Evolutionary conservation across 2,888 invertebrate species (phyloP), one percentile per base, ranked within the genome.

Genomic region (Hirtodrosophila duncani): DNA sequence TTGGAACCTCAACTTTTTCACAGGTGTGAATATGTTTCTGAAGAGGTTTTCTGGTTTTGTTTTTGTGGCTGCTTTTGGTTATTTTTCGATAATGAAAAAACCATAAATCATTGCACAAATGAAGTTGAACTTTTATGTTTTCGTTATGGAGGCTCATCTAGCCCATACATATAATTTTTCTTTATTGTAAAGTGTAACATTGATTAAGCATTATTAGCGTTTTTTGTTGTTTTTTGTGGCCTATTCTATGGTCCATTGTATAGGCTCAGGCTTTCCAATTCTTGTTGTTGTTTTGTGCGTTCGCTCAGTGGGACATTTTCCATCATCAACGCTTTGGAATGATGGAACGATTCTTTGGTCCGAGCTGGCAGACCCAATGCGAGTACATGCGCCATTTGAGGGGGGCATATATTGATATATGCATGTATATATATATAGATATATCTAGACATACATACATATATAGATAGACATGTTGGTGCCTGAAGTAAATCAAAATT

Each of bases 201-300:
- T 83, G 79, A 83, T 83, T 83, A 82, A 82, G 83, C 82, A 78
- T 79, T 83, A 77, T 77, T 77, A 77, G 78, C 63, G 81, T 67
- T 75, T 59, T 55, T 78, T 78, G 59, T 77, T 80, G 68, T 63
- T 14, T 9, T 49, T 61, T 45, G n/a, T 39, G 42, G 53, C 27
- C 33, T 37, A 26, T 30, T 37, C 26, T 24, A n/a, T 24, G 11
- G 48, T 43, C 56, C 50, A 57, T 67, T 72, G 60, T 71, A 48
- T 57, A 56, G 38, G 46, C 13, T 21, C 16, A 18, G 2, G 29
- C 48, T 23, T 38, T 55, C 45, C 36, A 30, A 34, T 59, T 46
- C 26, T 29, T 38, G 42, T 21, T 68, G 60, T 51, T 69, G 53
- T 45, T 46, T 45, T 50, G 62, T 62, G 50, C 64, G 59, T 31